Percentiles rank a stretch among this genome's conserved stretches.
Conservation (phyloP, 2,888 invertebrate genomes). For the Amphipoea oculea region DNA sequence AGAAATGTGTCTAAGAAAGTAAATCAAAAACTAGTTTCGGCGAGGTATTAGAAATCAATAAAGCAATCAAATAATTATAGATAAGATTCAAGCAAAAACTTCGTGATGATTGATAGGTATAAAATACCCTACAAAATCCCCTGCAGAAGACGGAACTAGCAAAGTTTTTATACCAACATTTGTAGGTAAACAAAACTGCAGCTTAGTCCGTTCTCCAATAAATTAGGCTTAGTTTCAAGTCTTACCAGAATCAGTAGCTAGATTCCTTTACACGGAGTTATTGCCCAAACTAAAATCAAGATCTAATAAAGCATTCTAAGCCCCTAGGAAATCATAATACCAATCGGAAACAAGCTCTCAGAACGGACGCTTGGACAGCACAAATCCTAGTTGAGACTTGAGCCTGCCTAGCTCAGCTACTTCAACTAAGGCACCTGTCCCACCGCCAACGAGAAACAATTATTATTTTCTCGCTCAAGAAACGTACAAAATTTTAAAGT, state of each 20-base stretch:
- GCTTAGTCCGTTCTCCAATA: not conserved
- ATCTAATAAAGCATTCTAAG: constrained; percentile 43
- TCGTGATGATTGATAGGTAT: constrained; percentile 2
- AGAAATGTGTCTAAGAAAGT: constrained; percentile 32
- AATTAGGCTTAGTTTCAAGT: constrained; percentile 11
- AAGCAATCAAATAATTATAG: constrained; percentile 46
- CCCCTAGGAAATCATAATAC: constrained; percentile 37
- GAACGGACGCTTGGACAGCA: constrained; percentile 32
- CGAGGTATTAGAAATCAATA: constrained; percentile 27
- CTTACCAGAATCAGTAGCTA: constrained; percentile 19
- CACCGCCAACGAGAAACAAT: not conserved
- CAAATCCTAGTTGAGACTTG: constrained; percentile 37
- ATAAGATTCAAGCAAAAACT: constrained; percentile 17
- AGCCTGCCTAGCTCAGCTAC: constrained; percentile 6
- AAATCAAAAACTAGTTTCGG: constrained; percentile 46
- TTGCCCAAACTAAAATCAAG: constrained; percentile 29
- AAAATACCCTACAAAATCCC: constrained; percentile 6
- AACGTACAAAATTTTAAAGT: not conserved
- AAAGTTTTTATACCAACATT: constrained; percentile 2
- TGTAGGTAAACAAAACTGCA: constrained; percentile 3
- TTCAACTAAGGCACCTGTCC: not conserved
- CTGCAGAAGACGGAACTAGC: not conserved
- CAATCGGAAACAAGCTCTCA: constrained; percentile 39
- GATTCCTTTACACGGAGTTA: constrained; percentile 29
- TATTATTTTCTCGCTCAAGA: not conserved